Evolutionary conservation across 2,888 invertebrate species (phyloP).

Genomic region (Apamea epomidion): DNA sequence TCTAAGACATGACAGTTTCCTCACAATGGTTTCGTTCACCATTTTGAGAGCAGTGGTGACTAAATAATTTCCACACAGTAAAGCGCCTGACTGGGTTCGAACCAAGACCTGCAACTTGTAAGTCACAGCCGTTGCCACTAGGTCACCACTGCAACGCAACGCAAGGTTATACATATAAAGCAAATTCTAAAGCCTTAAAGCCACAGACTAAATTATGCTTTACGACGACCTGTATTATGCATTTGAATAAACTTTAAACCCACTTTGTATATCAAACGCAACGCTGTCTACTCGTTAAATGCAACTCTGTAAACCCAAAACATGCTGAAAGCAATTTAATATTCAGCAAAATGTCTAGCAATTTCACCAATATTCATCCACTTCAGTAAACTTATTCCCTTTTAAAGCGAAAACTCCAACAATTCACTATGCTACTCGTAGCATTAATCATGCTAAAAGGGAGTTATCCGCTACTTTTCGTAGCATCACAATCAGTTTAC

Average conservation of each 20-base stretch:
- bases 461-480: conserved; percentile 48
- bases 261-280: conserved; percentile 18
- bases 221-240: conserved; percentile 34
- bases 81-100: no score
- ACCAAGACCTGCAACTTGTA: no score
- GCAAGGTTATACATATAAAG: not conserved
- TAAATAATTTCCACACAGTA: no score
- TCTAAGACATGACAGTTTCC: no score
- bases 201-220: conserved; percentile 23
- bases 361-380: conserved; percentile 42
- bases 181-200: conserved; percentile 17
- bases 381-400: conserved; percentile 31
- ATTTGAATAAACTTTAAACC: conserved; percentile 51
- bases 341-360: conserved; percentile 9
- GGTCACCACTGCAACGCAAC: not conserved
- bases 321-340: conserved; percentile 37
- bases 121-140: no score
- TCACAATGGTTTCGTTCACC: no score
- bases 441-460: conserved; percentile 55
- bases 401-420: conserved; percentile 36
- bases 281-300: conserved; percentile 28
- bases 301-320: conserved; percentile 43
- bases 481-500: conserved; percentile 64
- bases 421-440: conserved; percentile 24
- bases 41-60: no score